phyloP scores from a whole-genome alignment of 2,797 vertebrate genomes.

The Danio kyathit region DNA sequence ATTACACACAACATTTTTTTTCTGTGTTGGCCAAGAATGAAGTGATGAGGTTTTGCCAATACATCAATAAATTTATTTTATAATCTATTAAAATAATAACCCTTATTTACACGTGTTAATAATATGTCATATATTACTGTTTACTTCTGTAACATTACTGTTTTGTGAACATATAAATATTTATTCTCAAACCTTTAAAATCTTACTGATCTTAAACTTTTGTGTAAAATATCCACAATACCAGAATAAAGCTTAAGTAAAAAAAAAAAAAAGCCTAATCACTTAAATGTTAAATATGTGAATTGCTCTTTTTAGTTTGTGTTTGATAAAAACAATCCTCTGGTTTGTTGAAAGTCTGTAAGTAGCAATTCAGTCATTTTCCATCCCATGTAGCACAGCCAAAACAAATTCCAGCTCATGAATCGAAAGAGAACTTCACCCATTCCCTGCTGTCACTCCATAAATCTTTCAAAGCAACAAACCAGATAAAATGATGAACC shows the following conservation, averaged over 20 bases:
- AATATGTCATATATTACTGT: background rate
- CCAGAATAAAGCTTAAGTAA: background rate
- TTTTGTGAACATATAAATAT: background rate
- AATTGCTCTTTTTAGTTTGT: too few species aligned
- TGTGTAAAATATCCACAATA: background rate
- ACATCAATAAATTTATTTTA: background rate
- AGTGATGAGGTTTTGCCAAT: background rate
- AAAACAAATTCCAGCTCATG: slow-evolving; percentile 14
- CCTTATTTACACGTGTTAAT: background rate
- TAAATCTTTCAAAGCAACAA: slow-evolving; percentile 59
- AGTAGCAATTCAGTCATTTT: slow-evolving; percentile 1
- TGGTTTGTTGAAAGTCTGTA: background rate
- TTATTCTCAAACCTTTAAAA: background rate
- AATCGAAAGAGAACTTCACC: slow-evolving; percentile 6
- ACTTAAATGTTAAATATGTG: background rate
- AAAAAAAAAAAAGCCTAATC: background rate
- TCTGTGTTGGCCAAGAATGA: too few species aligned
- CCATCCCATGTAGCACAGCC: background rate
- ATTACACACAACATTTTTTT: too few species aligned
- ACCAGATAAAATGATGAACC: slow-evolving; percentile 8
- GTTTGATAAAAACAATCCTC: background rate
- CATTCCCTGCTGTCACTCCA: slow-evolving; percentile 61
- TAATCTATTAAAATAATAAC: background rate
- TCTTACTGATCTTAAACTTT: background rate
- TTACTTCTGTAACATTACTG: background rate